Conservation (phyloP, 2,888 invertebrate genomes). For the Anarsia innoxiella region DNA sequence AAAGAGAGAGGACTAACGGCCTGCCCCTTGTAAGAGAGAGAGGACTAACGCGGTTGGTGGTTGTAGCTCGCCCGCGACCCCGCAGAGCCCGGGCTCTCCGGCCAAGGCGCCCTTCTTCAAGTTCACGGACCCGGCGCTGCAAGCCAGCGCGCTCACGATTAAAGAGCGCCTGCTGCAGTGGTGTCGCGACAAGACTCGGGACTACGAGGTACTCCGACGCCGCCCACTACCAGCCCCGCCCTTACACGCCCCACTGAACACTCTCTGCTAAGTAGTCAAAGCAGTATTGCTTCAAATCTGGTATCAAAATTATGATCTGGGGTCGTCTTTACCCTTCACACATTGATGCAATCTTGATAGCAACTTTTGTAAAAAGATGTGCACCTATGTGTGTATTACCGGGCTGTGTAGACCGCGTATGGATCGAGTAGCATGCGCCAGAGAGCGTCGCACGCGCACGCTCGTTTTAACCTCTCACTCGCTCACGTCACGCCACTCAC, state of each 20-base stretch:
- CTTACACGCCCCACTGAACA: conserved; percentile 19
- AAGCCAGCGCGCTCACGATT: conserved; percentile 93
- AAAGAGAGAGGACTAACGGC: conserved; percentile 15
- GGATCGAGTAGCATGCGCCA: no score
- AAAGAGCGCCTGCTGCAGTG: conserved; percentile 97
- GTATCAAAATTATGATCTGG: no score
- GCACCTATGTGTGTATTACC: no score
- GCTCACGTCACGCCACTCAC: conserved; percentile 33
- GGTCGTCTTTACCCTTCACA: no score
- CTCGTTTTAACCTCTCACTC: no score
- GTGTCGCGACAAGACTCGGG: conserved; percentile 98
- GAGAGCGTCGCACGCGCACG: no score
- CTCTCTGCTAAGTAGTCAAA: no score
- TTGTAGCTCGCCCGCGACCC: conserved; percentile 84
- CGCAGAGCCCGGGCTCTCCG: conserved; percentile 77
- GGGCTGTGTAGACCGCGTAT: no score
- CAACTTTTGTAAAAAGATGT: no score
- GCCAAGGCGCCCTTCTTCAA: conserved; percentile 86
- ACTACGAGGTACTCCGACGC: conserved; percentile 99
- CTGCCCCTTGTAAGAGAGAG: no score
- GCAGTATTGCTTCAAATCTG: no score
- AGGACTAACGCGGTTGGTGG: conserved; percentile 61
- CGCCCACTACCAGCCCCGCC: conserved; percentile 33
- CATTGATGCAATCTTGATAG: no score
- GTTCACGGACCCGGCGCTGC: conserved; percentile 93